Percentiles rank a stretch among this genome's conserved stretches.
These are phyloP conservation scores for Neolamprologus variostigma DNA, from an alignment of 2,113 vertebrate genomes.

Conservation along the genomic window DNA sequence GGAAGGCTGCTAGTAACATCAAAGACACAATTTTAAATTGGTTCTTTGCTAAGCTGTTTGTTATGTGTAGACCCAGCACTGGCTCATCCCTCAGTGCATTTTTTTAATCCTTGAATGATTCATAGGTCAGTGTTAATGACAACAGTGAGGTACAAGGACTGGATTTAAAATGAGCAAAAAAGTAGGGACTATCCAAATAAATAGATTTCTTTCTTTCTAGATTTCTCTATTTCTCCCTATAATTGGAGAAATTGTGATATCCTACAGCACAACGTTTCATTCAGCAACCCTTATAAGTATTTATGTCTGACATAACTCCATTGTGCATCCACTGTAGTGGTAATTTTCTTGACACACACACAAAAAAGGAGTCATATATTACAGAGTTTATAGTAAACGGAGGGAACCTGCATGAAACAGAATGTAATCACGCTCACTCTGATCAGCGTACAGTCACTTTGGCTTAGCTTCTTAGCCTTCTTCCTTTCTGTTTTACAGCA, in stretches of 20 bases:
- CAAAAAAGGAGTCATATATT: neutral
- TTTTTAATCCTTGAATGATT: neutral
- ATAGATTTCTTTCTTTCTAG: neutral
- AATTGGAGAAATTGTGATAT: neutral
- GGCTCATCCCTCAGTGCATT: neutral
- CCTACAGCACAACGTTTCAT: neutral
- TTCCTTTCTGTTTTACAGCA: constrained; percentile 1
- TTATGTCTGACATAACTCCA: neutral
- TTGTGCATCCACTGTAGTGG: neutral
- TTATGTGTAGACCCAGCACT: neutral
- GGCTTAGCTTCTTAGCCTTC: neutral
- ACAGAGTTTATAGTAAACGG: neutral
- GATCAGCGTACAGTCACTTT: neutral
- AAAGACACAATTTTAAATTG: neutral
- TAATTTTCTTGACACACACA: neutral
- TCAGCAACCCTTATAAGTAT: neutral
- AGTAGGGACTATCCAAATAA: neutral
- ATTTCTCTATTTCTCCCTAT: neutral
- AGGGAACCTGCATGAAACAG: neutral
- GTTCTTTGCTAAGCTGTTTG: neutral
- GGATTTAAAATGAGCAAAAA: neutral
- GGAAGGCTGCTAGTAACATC: neutral
- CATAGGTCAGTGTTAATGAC: neutral
- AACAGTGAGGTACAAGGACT: neutral
- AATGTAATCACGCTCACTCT: neutral